Percentiles rank a stretch among this genome's conserved stretches.
Evolutionary conservation across 2,797 vertebrate genomes (phyloP).

Genomic region (Serranus cabrilla): DNA sequence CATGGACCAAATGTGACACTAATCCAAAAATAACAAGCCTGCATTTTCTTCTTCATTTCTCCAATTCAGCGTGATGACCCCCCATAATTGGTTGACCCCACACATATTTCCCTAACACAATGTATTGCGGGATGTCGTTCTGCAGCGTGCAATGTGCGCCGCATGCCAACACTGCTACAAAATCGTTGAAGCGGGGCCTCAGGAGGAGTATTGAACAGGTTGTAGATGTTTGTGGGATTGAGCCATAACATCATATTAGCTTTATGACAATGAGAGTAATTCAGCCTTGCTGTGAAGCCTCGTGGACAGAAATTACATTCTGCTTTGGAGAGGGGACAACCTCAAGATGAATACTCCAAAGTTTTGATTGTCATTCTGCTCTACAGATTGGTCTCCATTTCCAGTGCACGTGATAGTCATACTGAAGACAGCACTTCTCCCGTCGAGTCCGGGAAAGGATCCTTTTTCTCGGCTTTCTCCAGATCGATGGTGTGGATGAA

Average conservation of each 20-base stretch:
- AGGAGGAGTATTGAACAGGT: constrained; percentile 42
- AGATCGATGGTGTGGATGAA: constrained; percentile 85
- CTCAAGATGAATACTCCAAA: constrained; percentile 33
- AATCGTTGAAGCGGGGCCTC: constrained; percentile 25
- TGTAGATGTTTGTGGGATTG: constrained; percentile 43
- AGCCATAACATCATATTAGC: constrained; percentile 40
- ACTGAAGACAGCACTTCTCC: constrained; percentile 92
- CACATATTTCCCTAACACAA: constrained; percentile 52
- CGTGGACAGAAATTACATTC: constrained; percentile 44
- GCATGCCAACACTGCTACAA: constrained; percentile 31
- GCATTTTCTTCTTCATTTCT: constrained; percentile 65
- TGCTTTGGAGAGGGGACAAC: constrained; percentile 28
- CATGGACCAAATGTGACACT: constrained; percentile 76
- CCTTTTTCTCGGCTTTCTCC: constrained; percentile 90
- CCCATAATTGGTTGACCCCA: constrained; percentile 68
- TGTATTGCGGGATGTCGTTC: constrained; percentile 37
- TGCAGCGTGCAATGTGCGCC: background rate
- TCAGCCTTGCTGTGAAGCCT: constrained; percentile 28
- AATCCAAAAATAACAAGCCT: constrained; percentile 82
- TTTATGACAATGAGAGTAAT: constrained; percentile 52
- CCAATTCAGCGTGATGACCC: constrained; percentile 65
- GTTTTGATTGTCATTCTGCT: constrained; percentile 49
- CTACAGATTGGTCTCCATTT: constrained; percentile 88
- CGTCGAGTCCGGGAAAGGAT: constrained; percentile 84
- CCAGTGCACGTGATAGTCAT: constrained; percentile 94